These are phyloP conservation scores for Tychaedon coryphoeus DNA, from an alignment of 2,113 vertebrate genomes.

Conservation along the genomic window DNA sequence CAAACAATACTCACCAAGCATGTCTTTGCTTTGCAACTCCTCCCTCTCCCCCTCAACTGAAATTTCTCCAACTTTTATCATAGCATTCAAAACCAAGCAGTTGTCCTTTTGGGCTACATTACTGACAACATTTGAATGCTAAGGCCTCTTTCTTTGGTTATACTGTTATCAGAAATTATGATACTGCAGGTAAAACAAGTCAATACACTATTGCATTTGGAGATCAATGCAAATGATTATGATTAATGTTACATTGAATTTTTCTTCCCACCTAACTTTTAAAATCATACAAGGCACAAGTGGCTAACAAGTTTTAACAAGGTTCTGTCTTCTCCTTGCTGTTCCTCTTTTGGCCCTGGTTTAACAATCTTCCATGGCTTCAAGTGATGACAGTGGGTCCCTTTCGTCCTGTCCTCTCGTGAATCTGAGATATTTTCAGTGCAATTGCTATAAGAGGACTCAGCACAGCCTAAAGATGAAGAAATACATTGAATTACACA, in stretches of 20 bases:
- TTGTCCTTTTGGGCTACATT: not conserved
- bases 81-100: not conserved
- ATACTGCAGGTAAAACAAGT: slow-evolving; percentile 37
- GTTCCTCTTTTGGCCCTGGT: slow-evolving; percentile 69
- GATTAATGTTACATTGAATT: slow-evolving; percentile 6
- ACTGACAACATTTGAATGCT: not conserved
- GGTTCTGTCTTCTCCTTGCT: slow-evolving; percentile 39
- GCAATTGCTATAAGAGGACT: slow-evolving; percentile 97
- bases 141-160: slow-evolving; percentile 20
- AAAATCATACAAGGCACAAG: slow-evolving; percentile 77
- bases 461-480: slow-evolving; percentile 84
- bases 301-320: slow-evolving; percentile 53
- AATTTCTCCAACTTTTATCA: not conserved
- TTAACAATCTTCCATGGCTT: slow-evolving; percentile 44
- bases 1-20: not conserved
- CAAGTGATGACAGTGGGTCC: slow-evolving; percentile 97
- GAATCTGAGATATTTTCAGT: slow-evolving; percentile 95
- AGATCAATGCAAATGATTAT: slow-evolving; percentile 42
- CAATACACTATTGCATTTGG: slow-evolving; percentile 24
- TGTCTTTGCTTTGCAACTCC: not conserved
- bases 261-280: slow-evolving; percentile 19
- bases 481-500: not conserved
- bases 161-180: slow-evolving; percentile 3
- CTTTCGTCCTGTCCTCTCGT: slow-evolving; percentile 90
- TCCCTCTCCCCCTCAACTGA: not conserved